Percentiles rank a stretch among this genome's conserved stretches.
Evolutionary conservation across 2,888 invertebrate species (phyloP).

Genomic region (Oscheius sp.): DNA sequence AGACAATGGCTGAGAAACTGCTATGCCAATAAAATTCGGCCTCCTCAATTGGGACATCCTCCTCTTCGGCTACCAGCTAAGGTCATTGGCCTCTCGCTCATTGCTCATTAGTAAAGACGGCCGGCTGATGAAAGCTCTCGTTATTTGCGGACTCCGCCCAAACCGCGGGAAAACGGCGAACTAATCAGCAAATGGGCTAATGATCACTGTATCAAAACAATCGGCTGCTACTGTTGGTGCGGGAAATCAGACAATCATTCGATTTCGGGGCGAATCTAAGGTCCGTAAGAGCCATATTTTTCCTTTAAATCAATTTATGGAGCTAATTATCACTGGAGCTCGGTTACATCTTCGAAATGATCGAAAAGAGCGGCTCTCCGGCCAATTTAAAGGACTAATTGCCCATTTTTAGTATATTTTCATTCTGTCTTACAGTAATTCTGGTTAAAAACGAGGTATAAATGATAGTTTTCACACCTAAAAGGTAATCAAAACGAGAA

Average conservation of each 20-base stretch:
- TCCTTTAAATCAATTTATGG: no score
- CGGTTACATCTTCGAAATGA: no score
- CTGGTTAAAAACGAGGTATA: background rate
- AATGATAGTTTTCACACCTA: background rate
- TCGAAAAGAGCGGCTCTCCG: no score
- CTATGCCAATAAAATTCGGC: constrained; percentile 31
- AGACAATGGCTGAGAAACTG: constrained; percentile 33
- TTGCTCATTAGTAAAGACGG: background rate
- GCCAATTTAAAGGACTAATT: no score
- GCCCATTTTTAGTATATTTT: no score
- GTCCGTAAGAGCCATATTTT: no score
- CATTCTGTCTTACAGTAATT: background rate
- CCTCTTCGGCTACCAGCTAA: background rate
- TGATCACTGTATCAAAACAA: constrained; percentile 26
- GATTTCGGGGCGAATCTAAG: no score
- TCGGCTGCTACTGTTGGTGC: background rate
- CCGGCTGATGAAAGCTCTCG: background rate
- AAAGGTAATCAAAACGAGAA: background rate
- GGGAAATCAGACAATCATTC: background rate
- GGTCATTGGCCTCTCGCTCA: background rate
- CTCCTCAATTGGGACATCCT: no score
- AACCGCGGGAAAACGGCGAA: background rate
- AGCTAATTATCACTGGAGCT: no score
- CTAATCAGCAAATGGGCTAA: constrained; percentile 11
- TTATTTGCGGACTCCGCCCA: constrained; percentile 17